Evolutionary conservation across 2,113 vertebrate species (phyloP).

Genomic region (Bettongia penicillata): DNA sequence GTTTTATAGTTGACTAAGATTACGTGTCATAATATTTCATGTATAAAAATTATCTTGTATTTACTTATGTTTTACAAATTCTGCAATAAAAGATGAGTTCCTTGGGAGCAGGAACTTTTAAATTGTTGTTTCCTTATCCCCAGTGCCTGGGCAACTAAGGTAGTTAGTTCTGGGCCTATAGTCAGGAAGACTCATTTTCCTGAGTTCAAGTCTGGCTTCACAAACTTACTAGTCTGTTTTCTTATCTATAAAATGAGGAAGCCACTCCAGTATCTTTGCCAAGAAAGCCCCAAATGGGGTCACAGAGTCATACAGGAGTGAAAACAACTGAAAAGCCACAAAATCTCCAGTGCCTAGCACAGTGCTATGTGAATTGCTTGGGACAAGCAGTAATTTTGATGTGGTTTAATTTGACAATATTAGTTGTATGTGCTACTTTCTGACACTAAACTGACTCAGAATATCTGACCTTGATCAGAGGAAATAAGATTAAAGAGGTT

Average conservation of each 20-base stretch:
- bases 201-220: not conserved
- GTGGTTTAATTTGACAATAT: not conserved
- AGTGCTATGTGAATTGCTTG: not conserved
- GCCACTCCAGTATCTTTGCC: not conserved
- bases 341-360: not conserved
- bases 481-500: not conserved
- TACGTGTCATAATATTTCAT: not conserved
- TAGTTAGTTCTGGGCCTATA: not conserved
- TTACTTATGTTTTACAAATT: not conserved
- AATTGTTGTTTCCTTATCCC: not conserved
- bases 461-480: not conserved
- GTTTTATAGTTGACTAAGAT: not conserved
- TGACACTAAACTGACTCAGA: not conserved
- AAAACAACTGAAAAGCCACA: not conserved
- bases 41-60: not conserved
- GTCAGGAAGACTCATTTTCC: not conserved
- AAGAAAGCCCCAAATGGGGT: not conserved
- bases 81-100: not conserved
- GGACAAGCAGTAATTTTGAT: not conserved
- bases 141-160: not conserved
- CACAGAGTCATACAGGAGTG: no score
- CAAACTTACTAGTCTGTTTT: not conserved
- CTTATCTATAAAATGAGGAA: not conserved
- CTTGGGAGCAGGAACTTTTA: not conserved
- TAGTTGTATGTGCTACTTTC: not conserved